Percentiles rank a stretch among this genome's conserved stretches.
phyloP scores from a whole-genome alignment of 2,888 invertebrate species.

The Andrena bicolor region DNA sequence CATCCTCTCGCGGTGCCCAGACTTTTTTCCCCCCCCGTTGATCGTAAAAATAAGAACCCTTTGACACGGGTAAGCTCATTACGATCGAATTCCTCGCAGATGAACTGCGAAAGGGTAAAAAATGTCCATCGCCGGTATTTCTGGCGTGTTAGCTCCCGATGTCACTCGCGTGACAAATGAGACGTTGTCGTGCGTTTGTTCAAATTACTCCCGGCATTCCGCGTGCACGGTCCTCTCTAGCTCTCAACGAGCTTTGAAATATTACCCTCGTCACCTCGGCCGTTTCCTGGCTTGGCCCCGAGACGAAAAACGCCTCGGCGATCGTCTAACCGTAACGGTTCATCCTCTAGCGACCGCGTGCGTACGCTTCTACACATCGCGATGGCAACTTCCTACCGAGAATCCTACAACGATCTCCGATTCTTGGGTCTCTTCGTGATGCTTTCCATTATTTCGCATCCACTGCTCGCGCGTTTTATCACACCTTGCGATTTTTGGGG shows the following conservation, averaged over 20 bases:
- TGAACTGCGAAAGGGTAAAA: slow-evolving; percentile 62
- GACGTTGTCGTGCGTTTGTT: slow-evolving; percentile 84
- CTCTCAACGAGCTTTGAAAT: slow-evolving; percentile 81
- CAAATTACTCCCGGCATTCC: slow-evolving; percentile 83
- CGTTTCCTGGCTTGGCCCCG: slow-evolving; percentile 48
- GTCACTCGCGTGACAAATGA: slow-evolving; percentile 83
- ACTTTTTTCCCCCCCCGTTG: background rate
- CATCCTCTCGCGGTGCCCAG: background rate
- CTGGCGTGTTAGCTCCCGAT: slow-evolving; percentile 67
- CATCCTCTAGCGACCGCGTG: slow-evolving; percentile 10
- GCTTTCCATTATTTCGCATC: background rate
- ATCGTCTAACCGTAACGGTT: slow-evolving; percentile 53
- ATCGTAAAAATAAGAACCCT: slow-evolving; percentile 63
- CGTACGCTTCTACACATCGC: slow-evolving; percentile 5
- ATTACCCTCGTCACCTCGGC: slow-evolving; percentile 76
- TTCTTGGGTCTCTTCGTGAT: slow-evolving; percentile 4
- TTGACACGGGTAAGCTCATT: slow-evolving; percentile 67
- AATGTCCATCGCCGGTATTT: slow-evolving; percentile 75
- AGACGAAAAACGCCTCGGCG: slow-evolving; percentile 48
- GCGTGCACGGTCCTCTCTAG: slow-evolving; percentile 59
- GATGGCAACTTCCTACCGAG: background rate
- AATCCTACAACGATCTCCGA: slow-evolving; percentile 8
- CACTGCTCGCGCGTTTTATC: no score
- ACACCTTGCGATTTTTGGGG: no score
- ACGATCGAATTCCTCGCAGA: slow-evolving; percentile 69